phyloP scores from a whole-genome alignment of 2,113 vertebrate genomes.

The Cygnus atratus region DNA sequence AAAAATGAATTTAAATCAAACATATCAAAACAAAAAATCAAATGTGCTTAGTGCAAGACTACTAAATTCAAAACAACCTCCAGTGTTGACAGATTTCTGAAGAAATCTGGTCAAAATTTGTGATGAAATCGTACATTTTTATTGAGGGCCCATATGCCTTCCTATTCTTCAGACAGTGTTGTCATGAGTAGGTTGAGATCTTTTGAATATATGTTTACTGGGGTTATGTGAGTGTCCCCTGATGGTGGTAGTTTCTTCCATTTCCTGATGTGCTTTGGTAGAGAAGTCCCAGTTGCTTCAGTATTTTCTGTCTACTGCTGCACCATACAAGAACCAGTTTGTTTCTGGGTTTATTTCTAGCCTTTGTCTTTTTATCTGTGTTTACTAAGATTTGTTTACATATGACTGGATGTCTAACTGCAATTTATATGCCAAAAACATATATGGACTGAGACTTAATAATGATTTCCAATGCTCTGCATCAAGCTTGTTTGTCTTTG shows the following conservation, averaged over 20 bases:
- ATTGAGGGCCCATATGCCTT: neutral
- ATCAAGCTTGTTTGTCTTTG: neutral
- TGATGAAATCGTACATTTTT: neutral
- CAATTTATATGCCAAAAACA: neutral
- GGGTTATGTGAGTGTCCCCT: neutral
- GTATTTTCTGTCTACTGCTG: neutral
- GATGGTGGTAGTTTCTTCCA: neutral
- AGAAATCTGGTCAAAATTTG: neutral
- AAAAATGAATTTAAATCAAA: neutral
- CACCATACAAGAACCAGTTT: rapidly evolving
- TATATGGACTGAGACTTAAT: neutral
- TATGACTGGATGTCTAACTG: neutral
- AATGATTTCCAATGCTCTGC: neutral
- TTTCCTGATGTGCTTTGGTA: neutral
- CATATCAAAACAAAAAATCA: neutral
- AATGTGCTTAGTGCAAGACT: neutral
- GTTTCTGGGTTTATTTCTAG: neutral
- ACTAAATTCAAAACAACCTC: neutral
- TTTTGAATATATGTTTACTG: neutral
- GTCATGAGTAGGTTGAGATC: neutral
- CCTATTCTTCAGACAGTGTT: neutral
- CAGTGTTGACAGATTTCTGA: neutral
- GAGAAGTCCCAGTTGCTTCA: neutral
- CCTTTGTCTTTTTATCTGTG: neutral
- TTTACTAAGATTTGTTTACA: neutral